Base-by-base conservation (phyloP, 2,113 vertebrate genomes). In the Paramormyrops kingsleyae region DNA sequence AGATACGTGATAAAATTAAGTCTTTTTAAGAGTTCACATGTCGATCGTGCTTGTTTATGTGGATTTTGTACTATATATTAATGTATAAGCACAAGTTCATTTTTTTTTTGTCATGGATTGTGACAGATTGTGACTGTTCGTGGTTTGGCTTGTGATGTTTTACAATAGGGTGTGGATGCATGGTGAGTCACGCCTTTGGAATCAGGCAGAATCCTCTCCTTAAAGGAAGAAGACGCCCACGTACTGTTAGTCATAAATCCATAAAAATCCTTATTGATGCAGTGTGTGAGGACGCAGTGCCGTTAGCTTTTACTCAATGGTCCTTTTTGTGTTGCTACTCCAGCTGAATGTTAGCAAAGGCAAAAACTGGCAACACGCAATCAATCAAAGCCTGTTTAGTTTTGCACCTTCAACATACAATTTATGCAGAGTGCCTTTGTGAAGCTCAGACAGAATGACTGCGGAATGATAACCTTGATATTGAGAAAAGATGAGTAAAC, bases 301-400 rank as follows among this genome's bases (percentile, higher is more conserved):
- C 31, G 19, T 84, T 47, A 87, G 49, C 49, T 87, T 87, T 50
- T 21, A n/a, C 31, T 87, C 44, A 87, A 35, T 87, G 47, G 50
- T 87, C 50, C 15, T 87, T 53, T 87, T 87, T 87, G 50, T 87
- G 50, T 10, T 53, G 27, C 27, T 35, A 19, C 49, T 87, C 15
- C 49, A 87, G 5, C 49, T 87, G 85, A 35, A 86, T 86, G 85
- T 87, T 87, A 53, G 85, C 85, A 87, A 53, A 35, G 27, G 85
- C 27, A 87, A 56, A 87, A 56, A 87, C 49, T 53, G 31, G 85
- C 85, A 87, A 87, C 85, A 87, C 10, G 31, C 85, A 6, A 87
- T 87, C 85, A 53, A 53, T 87, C 85, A 87, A 87, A 87, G 85
- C 53, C 85, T 53, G 50, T 87, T 87, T 87, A 87, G 85, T 31